Base-by-base conservation (phyloP, 2,113 vertebrate genomes). In the Lampris incognitus region DNA sequence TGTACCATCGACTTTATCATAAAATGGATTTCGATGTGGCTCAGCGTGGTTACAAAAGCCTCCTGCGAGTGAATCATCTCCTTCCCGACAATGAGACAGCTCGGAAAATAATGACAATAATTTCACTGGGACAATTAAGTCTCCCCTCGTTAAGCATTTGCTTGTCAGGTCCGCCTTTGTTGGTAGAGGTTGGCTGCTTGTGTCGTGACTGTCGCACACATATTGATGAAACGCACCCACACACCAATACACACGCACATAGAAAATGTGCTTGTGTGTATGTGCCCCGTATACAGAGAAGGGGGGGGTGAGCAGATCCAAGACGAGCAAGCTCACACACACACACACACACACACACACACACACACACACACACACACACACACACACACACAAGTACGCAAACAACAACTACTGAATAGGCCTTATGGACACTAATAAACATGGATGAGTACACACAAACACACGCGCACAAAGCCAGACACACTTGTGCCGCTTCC, bases 51-150 rank as follows among this genome's bases (percentile, higher is more conserved):
- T 52, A 3, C 50, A 13, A 10, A 69, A 56, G 76, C 55, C 65
- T 56, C 56, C 48, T 39, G 36, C 68, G 65, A 79, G 76, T 73
- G 51, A 84, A 86, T 88, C 79, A 87, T 81, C 82, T 82, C 76
- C 69, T 59, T 66, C 1, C 82, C 82, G 70, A 72, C 82, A 55
- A 81, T 79, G 56, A 50, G 76, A 52, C 8, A 52, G 70, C 79
- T 78, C 83, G 82, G 69, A 84, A 85, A 77, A 76, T 50, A 79
- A 90, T 88, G 74, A 24, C 24, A 77, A 86, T 86, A 71, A 85
- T 89, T 91, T 92, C 77, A 76, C 81, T 77, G 82, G 83, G 82
- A 90, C 81, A 85, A 89, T 92, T 90, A 89, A 74, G 81, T 73
- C 72, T 81, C 72, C 75, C 88, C 78, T 74, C 85, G 87, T 88